Evolutionary conservation across 2,888 invertebrate species (phyloP), one percentile per base, ranked within the genome.

Genomic region (Horisme vitalbata): DNA sequence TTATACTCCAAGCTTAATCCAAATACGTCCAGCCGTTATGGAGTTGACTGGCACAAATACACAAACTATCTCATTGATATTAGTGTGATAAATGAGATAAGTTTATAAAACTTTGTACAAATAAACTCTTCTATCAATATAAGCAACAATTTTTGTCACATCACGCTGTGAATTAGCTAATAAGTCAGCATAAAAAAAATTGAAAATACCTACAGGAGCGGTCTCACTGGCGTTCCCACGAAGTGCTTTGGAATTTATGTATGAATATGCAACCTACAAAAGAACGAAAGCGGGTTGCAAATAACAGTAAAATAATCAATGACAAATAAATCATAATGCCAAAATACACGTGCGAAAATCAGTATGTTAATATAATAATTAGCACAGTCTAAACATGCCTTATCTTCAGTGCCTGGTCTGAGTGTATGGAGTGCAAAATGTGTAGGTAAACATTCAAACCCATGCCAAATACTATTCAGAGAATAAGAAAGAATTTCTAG

Each of bases 161-260:
- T 35, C 38, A 31, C 53, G 46, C 38, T 36, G 23, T 51, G 52
- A 52, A 47, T 27, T 23, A 24, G 24, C 20, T 23, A 15, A 36
- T 24, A 52, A 53, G 36, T 35, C 47, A 35, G n/a, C 39, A 53
- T 23, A 41, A 71, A 57, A 64, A 65, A 28, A 63, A 67, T 68
- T 63, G 73, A 75, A 77, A 91, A 92, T 94, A 94, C 94, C 92
- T 94, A 94, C 94, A 87, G 94, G 93, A 64, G 92, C 91, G 70
- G 85, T 89, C 79, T 94, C 95, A 90, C 90, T 85, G 88, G 90
- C 61, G 68, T 75, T 78, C 74, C 75, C 79, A 55, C 83, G 82
- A 41, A 73, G 77, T 79, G 75, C 74, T 79, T 83, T 73, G 68
- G 78, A 79, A 83, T 78, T 79, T 80, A 86, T 86, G 90, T 90